Percentiles rank a stretch among this genome's conserved stretches.
Conservation (phyloP, 2,113 vertebrate genomes). For the Dasyornis broadbenti region DNA sequence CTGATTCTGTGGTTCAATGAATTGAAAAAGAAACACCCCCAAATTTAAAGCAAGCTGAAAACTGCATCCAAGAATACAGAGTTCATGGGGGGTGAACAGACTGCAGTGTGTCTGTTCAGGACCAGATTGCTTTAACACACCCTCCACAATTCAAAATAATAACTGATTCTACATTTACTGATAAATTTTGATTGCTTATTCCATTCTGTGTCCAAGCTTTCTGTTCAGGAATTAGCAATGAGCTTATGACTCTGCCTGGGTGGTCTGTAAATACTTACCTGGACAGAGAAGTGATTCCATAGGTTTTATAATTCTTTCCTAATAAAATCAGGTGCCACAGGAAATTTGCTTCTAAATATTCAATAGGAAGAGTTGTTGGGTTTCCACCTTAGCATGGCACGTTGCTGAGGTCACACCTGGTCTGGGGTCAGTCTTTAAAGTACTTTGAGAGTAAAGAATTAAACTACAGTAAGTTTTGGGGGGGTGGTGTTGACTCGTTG, state of each 20-base stretch:
- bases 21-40: background rate
- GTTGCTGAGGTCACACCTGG: background rate
- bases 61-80: background rate
- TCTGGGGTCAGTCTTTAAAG: background rate
- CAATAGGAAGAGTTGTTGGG: background rate
- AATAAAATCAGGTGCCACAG: background rate
- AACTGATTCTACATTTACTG: background rate
- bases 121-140: background rate
- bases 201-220: background rate
- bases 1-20: background rate
- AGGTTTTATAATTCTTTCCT: background rate
- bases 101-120: background rate
- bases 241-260: background rate
- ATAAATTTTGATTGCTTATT: background rate
- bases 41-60: background rate
- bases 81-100: background rate
- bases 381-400: background rate
- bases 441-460: background rate
- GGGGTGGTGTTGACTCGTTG: accelerated
- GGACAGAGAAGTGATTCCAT: background rate
- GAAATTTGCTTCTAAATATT: background rate
- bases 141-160: background rate
- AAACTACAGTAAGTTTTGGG: background rate
- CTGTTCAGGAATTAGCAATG: background rate
- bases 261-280: background rate